These are phyloP conservation scores for Callospermophilus lateralis DNA, from an alignment of 2,113 vertebrate genomes.

Conservation along the genomic window DNA sequence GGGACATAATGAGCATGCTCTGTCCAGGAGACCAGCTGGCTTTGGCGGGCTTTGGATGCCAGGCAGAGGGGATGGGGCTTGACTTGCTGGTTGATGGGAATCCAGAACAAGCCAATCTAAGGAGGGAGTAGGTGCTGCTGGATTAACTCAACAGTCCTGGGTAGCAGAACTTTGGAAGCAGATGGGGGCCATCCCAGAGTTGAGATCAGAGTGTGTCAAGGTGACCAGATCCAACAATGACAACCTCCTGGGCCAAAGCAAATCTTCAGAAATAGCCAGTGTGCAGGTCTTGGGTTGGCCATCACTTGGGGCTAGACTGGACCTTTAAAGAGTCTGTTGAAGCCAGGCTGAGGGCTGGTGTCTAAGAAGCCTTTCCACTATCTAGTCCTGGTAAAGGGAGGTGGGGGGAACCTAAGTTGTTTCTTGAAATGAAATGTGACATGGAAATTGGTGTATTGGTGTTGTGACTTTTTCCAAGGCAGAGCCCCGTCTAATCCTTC, in stretches of 20 bases:
- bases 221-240: neutral
- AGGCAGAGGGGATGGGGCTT: neutral
- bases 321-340: neutral
- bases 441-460: neutral
- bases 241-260: neutral
- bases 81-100: neutral
- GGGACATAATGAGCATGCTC: accelerated
- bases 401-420: neutral
- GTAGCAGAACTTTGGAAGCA: neutral
- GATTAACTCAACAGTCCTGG: neutral
- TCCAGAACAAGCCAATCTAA: neutral
- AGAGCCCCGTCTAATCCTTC: neutral
- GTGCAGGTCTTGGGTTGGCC: neutral
- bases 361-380: neutral
- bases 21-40: neutral
- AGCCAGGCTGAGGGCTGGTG: neutral
- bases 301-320: neutral
- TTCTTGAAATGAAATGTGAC: neutral
- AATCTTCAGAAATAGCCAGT: neutral
- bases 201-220: neutral
- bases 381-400: neutral
- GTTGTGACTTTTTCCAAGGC: neutral
- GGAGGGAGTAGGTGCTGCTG: neutral
- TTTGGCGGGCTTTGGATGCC: neutral
- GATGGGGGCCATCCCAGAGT: neutral